Evolutionary conservation across 2,888 invertebrate species (phyloP).

Genomic region (Meteorus cinctellus): DNA sequence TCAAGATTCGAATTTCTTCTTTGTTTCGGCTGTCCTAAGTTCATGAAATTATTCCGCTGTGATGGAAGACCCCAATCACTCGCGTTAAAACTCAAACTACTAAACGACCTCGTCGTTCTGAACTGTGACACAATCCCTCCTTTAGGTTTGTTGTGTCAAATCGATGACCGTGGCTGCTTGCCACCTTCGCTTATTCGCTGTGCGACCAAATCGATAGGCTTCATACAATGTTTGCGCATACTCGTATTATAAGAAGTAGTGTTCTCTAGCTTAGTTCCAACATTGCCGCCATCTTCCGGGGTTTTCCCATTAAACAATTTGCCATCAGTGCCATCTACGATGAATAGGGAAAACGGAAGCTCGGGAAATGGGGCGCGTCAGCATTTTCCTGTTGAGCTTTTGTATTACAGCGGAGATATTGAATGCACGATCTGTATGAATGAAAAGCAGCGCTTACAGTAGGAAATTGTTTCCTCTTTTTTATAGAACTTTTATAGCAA

Average conservation of each 20-base stretch:
- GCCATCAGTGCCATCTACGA: constrained; percentile 10
- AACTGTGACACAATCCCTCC: constrained; percentile 56
- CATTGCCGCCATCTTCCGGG: constrained; percentile 9
- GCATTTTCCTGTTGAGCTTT: neutral
- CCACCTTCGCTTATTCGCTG: constrained; percentile 60
- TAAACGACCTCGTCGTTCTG: constrained; percentile 50
- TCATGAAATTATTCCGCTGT: constrained; percentile 4
- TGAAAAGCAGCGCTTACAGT: neutral
- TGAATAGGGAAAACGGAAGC: neutral
- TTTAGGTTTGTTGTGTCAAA: constrained; percentile 61
- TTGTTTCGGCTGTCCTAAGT: neutral
- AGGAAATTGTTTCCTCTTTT: neutral
- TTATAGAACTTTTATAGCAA: neutral
- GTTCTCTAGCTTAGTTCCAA: neutral
- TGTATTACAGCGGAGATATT: neutral
- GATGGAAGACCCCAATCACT: constrained; percentile 19
- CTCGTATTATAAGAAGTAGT: constrained; percentile 20
- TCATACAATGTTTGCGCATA: constrained; percentile 33
- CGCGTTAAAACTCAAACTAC: constrained; percentile 17
- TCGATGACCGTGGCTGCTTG: constrained; percentile 66
- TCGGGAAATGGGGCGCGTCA: constrained; percentile 11
- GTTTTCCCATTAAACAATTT: neutral
- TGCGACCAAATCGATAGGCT: constrained; percentile 65
- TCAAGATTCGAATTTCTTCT: neutral
- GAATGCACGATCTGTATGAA: neutral